Evolutionary conservation across 2,888 invertebrate species (phyloP), one percentile per base, ranked within the genome.

Genomic region (Stegana nigrithorax): DNA sequence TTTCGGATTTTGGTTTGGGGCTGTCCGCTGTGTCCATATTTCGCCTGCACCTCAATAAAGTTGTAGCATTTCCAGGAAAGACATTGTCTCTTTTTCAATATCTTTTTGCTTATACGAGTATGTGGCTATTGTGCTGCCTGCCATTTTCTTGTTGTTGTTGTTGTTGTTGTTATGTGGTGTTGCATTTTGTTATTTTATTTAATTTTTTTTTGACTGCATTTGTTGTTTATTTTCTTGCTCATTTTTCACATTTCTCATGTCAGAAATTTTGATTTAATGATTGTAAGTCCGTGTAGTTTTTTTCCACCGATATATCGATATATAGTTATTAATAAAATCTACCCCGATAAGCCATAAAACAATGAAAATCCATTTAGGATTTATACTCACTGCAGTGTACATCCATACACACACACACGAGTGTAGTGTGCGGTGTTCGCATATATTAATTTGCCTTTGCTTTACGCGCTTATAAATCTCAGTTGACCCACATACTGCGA

Each of bases 201-300:
- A 32, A 29, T 47, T 45, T 29, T 32, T 45, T 17, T 29, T 51
- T 23, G 55, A 12, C 55, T 36, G 21, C 39, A 39, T 6, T 29
- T 29, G 29, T 29, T 29, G 6, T 29, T 29, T 29, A 7, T 29
- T 56, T 21, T 39, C 23, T 71, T 75, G 78, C 79, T 78, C 79
- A 75, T 78, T 75, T 75, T 78, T 79, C 77, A 75, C 77, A 74
- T 78, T 75, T 74, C 77, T 73, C 68, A 70, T 67, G 75, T 63
- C 71, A 60, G 66, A 62, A 36, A 53, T 61, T 67, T 73, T 75
- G 79, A 78, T 78, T 75, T 76, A 74, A 75, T 63, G 78, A n/a
- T 47, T 47, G 21, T 10, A 23, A 23, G 25, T 32, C 12, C 36
- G 32, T 6, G n/a, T 36, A 23, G 32, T 32, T 39, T 39, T 39